phyloP scores from a whole-genome alignment of 2,888 invertebrate genomes.

The Lithophane semibrunnea region DNA sequence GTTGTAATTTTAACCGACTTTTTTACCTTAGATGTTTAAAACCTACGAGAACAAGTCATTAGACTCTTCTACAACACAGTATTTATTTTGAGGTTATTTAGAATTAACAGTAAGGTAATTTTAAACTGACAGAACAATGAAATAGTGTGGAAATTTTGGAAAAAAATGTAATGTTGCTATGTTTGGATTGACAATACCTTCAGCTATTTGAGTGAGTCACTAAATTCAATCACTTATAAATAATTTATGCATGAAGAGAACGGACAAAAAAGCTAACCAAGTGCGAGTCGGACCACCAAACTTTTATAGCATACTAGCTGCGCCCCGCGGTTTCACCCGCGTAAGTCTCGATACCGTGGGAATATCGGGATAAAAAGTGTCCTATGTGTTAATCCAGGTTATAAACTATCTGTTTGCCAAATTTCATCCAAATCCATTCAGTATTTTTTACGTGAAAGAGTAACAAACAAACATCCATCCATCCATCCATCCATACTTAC shows the following conservation, averaged over 20 bases:
- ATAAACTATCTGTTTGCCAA: too few species aligned
- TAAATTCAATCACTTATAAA: background rate
- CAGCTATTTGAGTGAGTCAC: background rate
- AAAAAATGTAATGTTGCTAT: background rate
- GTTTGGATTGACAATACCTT: slow-evolving; percentile 16
- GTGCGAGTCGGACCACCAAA: background rate
- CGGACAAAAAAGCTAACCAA: background rate
- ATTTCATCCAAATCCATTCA: too few species aligned
- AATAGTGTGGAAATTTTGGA: background rate
- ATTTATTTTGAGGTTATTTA: slow-evolving; percentile 13
- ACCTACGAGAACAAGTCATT: slow-evolving; percentile 5
- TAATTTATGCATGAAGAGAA: background rate
- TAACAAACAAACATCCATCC: too few species aligned
- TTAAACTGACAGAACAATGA: slow-evolving; percentile 37
- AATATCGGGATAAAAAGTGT: too few species aligned
- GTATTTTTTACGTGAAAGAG: too few species aligned
- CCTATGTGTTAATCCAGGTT: too few species aligned
- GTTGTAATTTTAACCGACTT: background rate
- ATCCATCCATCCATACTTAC: too few species aligned
- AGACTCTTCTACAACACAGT: background rate
- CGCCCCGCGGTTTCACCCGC: too few species aligned
- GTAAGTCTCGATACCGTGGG: too few species aligned
- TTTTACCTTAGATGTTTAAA: background rate
- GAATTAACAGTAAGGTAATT: slow-evolving; percentile 11
- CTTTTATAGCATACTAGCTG: too few species aligned